phyloP scores from a whole-genome alignment of 1,140 invertebrate genomes.

The Trypoxylus dichotomus region DNA sequence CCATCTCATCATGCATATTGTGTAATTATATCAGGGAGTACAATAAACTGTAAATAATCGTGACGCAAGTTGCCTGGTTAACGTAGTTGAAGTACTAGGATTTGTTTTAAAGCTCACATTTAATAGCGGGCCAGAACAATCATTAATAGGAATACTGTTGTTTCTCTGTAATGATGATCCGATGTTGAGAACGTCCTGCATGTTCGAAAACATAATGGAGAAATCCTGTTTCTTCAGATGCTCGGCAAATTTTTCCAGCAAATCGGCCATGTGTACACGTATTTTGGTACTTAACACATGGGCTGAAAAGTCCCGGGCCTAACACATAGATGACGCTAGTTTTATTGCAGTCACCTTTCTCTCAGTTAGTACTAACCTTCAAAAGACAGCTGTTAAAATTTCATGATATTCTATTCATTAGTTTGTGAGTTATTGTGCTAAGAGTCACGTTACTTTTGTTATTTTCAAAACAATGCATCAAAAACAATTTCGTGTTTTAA shows the following conservation, averaged over 20 bases:
- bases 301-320: no score
- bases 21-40: not conserved
- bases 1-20: not conserved
- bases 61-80: not conserved
- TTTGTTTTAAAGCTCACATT: slow-evolving; percentile 6
- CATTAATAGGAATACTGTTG: not conserved
- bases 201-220: slow-evolving; percentile 6
- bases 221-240: not conserved
- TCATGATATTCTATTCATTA: no score
- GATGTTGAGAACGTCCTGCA: not conserved
- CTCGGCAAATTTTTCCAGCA: not conserved
- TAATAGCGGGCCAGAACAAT: not conserved
- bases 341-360: no score
- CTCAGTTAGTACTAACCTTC: no score
- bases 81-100: not conserved
- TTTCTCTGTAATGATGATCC: not conserved
- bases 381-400: no score
- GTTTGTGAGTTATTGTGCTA: no score
- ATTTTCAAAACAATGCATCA: no score
- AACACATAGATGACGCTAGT: no score
- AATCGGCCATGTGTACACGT: not conserved
- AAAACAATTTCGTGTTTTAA: no score
- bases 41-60: not conserved
- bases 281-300: not conserved
- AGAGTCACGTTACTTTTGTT: no score